phyloP scores from a whole-genome alignment of 2,113 vertebrate genomes.

The Protobothrops flavoviridis region DNA sequence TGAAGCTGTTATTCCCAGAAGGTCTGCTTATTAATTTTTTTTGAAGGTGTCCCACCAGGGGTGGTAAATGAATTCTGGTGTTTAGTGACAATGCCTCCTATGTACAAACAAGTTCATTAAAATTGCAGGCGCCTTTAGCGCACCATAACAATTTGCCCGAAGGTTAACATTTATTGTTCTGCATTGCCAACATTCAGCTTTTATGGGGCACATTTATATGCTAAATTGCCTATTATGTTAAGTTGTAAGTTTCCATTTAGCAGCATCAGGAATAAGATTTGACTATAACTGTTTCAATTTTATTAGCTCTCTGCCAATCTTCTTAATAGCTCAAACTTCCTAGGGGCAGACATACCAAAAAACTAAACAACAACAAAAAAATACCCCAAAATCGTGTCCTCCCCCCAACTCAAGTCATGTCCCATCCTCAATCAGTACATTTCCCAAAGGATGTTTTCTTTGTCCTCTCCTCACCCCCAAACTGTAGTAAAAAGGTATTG shows the following conservation, averaged over 20 bases:
- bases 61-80: slow-evolving; percentile 39
- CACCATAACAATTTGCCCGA: slow-evolving; percentile 75
- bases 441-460: background rate
- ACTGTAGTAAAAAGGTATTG: background rate
- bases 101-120: slow-evolving; percentile 75
- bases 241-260: slow-evolving; percentile 71
- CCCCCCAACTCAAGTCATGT: slow-evolving; percentile 13
- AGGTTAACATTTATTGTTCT: slow-evolving; percentile 77
- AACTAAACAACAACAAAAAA: background rate
- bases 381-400: background rate
- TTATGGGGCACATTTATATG: slow-evolving; percentile 77
- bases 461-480: background rate
- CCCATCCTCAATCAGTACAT: slow-evolving; percentile 37
- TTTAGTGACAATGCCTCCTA: slow-evolving; percentile 49
- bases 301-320: slow-evolving; percentile 67
- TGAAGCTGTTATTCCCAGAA: background rate
- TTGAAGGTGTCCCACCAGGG: slow-evolving; percentile 31
- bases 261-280: slow-evolving; percentile 73
- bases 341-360: slow-evolving; percentile 45
- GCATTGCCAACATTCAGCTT: slow-evolving; percentile 70
- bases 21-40: slow-evolving; percentile 3
- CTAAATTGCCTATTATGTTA: slow-evolving; percentile 78
- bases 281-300: slow-evolving; percentile 72
- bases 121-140: slow-evolving; percentile 68
- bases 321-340: slow-evolving; percentile 64